Percentiles rank a stretch among this genome's conserved stretches.
These are phyloP conservation scores for Sebastes umbrosus DNA, from an alignment of 2,797 vertebrate species.

Conservation along the genomic window DNA sequence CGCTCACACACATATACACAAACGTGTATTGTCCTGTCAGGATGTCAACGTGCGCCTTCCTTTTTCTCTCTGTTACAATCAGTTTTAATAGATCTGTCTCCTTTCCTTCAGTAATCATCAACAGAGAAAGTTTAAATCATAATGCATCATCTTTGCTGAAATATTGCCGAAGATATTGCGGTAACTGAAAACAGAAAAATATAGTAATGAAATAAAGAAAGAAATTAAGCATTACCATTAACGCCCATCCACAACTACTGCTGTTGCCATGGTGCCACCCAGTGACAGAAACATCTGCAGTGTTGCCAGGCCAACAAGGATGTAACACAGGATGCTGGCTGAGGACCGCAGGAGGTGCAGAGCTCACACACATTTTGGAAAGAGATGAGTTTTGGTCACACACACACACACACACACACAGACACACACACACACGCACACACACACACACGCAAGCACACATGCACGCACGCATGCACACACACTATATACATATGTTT, in stretches of 20 bases:
- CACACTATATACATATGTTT: slow-evolving; percentile 10
- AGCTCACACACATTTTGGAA: slow-evolving; percentile 41
- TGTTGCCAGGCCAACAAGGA: slow-evolving; percentile 63
- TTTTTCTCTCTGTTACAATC: not conserved
- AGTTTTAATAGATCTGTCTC: not conserved
- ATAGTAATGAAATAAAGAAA: slow-evolving; percentile 29
- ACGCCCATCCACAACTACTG: slow-evolving; percentile 43
- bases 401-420: not conserved
- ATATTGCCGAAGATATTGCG: not conserved
- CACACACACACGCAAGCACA: not conserved
- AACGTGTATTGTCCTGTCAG: not conserved
- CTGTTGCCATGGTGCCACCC: slow-evolving; percentile 63
- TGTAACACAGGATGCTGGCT: slow-evolving; percentile 68
- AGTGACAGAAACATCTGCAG: slow-evolving; percentile 69
- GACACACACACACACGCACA: not conserved
- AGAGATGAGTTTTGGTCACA: slow-evolving; percentile 33
- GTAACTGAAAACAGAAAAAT: slow-evolving; percentile 15
- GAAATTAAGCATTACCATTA: slow-evolving; percentile 8
- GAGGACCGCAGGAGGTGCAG: slow-evolving; percentile 41
- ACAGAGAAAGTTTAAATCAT: slow-evolving; percentile 4
- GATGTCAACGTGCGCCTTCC: not conserved
- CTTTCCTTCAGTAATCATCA: slow-evolving; percentile 2
- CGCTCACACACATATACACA: not conserved
- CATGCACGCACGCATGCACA: not conserved
- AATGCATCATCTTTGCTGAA: no score